Evolutionary conservation across 2,113 vertebrate species (phyloP), one percentile per base, ranked within the genome.

Genomic region (Etia nguti): DNA sequence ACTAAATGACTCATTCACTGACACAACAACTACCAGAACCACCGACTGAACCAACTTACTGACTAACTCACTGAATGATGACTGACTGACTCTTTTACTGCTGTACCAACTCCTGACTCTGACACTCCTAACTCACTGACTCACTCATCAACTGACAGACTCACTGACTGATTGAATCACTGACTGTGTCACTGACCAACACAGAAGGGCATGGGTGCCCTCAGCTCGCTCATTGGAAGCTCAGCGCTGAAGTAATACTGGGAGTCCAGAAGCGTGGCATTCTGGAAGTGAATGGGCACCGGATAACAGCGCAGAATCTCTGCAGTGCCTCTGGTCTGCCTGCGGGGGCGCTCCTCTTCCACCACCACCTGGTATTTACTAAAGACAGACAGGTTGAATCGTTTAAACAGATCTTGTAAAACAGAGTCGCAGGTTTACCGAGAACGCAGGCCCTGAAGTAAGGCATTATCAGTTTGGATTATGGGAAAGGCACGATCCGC

Each of bases 351-450:
- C 93, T 99, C 98, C 90, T 99, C 98, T 80, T 99, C 98, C 84
- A 99, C 98, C 86, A 99, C 98, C 82, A 99, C 97, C 93, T 99
- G 98, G 91, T 99, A 99, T 91, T 97, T 97, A 91, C 99, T 99
- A 90, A 26, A 59, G 26, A 43, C 56, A 46, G 24, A 54, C 12
- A 62, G 12, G n/a, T 6, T 62, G 24, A 48, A 75, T 24, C 24
- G 2, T 20, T 43, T 29, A 34, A 46, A 9, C 26, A 62, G 41
- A 50, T 50, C 24, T 31, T 77, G 43, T 29, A 20, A 20, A 75
- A 4, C 24, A 48, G 11, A 41, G 62, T 68, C 36, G 13, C 36
- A 20, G 46, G 73, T 50, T 52, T 79, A 50, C 38, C 2, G 12
- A 24, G 22, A 15, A 13, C 15, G 12, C n/a, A 15, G 11, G 38